Percentiles rank a stretch among this genome's conserved stretches.
phyloP scores from a whole-genome alignment of 2,888 invertebrate genomes.

The Perdita meconis region DNA sequence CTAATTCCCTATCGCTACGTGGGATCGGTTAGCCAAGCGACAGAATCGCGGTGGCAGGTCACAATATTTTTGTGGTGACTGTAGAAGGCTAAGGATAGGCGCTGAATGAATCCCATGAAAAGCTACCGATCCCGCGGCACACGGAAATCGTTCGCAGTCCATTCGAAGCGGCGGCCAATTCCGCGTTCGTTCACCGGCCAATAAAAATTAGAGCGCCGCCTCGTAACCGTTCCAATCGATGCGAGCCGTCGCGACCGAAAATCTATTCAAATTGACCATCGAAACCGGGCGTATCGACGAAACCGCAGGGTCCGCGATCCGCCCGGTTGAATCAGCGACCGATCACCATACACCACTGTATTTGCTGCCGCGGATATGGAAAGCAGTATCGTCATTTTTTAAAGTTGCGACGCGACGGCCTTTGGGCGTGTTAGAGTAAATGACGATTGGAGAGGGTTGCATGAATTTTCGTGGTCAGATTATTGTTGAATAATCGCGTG shows the following conservation, averaged over 20 bases:
- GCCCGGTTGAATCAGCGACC: constrained; percentile 36
- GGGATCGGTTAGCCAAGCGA: neutral
- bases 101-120: constrained; percentile 7
- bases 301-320: constrained; percentile 36
- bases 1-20: no score
- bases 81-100: constrained; percentile 1
- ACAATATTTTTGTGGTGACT: neutral
- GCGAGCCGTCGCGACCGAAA: constrained; percentile 50
- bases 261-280: constrained; percentile 46
- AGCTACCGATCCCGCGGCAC: constrained; percentile 29
- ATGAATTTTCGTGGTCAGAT: no score
- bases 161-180: constrained; percentile 34
- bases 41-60: neutral
- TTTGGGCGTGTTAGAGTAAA: no score
- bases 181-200: constrained; percentile 53
- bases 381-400: neutral
- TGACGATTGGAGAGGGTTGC: no score
- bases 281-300: constrained; percentile 27
- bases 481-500: no score
- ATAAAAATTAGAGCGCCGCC: constrained; percentile 53
- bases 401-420: no score
- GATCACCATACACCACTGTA: constrained; percentile 4
- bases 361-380: constrained; percentile 2
- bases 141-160: constrained; percentile 26
- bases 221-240: constrained; percentile 49